phyloP scores from a whole-genome alignment of 2,797 vertebrate genomes.

The Prunella strophiata region DNA sequence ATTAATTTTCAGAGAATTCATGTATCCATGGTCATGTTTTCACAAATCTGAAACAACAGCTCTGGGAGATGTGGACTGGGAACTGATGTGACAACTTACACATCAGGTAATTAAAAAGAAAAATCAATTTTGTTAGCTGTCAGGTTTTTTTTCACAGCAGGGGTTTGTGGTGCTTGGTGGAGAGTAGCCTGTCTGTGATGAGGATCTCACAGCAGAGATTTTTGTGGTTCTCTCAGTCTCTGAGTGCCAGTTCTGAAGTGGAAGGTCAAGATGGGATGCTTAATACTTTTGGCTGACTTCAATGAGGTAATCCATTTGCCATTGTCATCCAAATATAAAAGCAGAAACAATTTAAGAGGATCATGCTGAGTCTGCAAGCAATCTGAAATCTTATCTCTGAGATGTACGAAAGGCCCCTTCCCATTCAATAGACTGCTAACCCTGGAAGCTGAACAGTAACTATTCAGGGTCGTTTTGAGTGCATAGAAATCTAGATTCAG shows the following conservation, averaged over 20 bases:
- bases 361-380: background rate
- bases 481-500: background rate
- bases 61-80: background rate
- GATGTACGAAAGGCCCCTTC: background rate
- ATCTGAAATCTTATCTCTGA: conserved; percentile 12
- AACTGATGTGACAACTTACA: background rate
- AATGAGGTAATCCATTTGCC: background rate
- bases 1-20: background rate
- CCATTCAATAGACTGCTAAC: background rate
- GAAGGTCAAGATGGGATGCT: conserved; percentile 1
- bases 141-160: background rate
- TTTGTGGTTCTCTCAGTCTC: background rate
- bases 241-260: background rate
- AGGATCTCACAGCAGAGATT: background rate
- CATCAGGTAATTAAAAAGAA: background rate
- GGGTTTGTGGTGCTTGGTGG: background rate
- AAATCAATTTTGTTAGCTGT: background rate
- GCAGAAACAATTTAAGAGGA: background rate
- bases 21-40: background rate
- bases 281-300: background rate
- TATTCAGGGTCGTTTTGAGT: background rate
- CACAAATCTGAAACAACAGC: background rate
- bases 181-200: accelerated
- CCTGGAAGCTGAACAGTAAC: background rate
- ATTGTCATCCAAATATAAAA: background rate